Conservation (phyloP, 1,140 invertebrate genomes). For the Ceratitis capitata region DNA sequence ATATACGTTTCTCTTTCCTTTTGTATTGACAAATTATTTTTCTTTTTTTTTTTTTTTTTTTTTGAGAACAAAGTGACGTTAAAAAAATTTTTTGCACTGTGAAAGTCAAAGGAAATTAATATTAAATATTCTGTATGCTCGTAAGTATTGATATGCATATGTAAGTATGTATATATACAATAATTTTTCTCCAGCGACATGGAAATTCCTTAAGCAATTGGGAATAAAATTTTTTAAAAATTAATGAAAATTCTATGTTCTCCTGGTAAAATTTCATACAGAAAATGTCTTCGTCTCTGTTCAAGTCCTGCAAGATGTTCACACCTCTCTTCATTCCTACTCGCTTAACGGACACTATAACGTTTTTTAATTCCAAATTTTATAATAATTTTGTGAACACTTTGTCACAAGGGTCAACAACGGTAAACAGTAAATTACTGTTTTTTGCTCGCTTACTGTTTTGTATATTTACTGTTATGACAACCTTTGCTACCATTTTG, state of each 20-base stretch:
- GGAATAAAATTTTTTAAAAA: not conserved
- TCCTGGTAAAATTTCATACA: not conserved
- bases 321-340: not conserved
- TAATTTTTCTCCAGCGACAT: no score
- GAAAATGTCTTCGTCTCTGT: not conserved
- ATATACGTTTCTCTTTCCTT: not conserved
- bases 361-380: not conserved
- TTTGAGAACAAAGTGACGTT: no score
- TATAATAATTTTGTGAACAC: not conserved
- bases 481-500: slow-evolving; percentile 15
- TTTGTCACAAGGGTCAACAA: slow-evolving; percentile 8
- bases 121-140: not conserved
- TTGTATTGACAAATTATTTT: not conserved
- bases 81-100: no score
- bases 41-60: no score
- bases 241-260: not conserved
- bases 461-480: not conserved
- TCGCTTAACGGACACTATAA: not conserved
- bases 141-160: no score
- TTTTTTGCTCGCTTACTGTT: not conserved
- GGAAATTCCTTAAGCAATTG: no score
- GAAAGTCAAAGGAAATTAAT: not conserved
- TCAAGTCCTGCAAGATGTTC: not conserved
- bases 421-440: not conserved
- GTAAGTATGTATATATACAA: no score